Conservation (phyloP, 2,797 vertebrate species). For the Pangasius macronema region DNA sequence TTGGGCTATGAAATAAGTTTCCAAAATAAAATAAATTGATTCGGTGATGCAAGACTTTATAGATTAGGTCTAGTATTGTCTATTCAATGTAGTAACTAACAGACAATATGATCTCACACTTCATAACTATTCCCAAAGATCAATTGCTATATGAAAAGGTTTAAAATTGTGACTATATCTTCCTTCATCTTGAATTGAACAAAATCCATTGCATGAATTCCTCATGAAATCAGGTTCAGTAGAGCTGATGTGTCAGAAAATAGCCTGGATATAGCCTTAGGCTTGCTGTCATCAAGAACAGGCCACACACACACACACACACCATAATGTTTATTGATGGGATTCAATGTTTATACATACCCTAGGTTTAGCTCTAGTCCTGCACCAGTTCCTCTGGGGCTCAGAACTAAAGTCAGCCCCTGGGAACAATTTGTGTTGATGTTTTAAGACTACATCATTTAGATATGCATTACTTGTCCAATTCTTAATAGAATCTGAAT, state of each 20-base stretch:
- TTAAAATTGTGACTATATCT: neutral
- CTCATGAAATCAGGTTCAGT: neutral
- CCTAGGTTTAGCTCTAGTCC: constrained; percentile 24
- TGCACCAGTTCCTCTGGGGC: neutral
- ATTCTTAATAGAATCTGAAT: constrained; percentile 11
- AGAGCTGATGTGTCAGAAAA: neutral
- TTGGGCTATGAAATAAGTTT: too few relatives aligned
- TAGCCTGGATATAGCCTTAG: neutral
- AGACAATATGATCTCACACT: too few relatives aligned
- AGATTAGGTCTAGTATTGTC: too few relatives aligned
- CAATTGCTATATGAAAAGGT: too few relatives aligned
- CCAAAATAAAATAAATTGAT: too few relatives aligned
- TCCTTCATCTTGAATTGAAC: neutral
- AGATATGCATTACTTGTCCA: neutral
- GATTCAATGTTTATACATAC: constrained; percentile 48
- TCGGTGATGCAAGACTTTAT: too few relatives aligned
- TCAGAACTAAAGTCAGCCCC: constrained; percentile 15
- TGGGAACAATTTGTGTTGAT: constrained; percentile 5
- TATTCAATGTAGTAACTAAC: too few relatives aligned
- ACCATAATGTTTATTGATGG: constrained; percentile 39
- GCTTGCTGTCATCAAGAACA: neutral
- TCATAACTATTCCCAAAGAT: too few relatives aligned
- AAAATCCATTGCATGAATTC: neutral
- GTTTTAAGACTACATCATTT: constrained; percentile 10
- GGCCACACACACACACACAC: neutral